Conservation (phyloP, 2,113 vertebrate species). For the Steatornis caripensis region DNA sequence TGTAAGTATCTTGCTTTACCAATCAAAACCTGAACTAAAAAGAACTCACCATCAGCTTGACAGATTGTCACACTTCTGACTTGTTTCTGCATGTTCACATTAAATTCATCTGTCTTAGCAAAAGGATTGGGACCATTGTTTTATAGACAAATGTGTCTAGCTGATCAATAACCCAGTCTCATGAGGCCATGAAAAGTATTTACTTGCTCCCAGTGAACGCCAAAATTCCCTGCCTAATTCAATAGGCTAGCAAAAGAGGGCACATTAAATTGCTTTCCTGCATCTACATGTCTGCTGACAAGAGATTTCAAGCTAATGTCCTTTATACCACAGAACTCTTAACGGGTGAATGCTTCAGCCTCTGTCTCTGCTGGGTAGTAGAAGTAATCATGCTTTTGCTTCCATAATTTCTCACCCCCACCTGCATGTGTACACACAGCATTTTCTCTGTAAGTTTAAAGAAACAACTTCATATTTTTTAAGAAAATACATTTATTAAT, state of each 20-base stretch:
- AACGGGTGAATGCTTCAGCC: slow-evolving; percentile 2
- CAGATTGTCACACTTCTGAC: background rate
- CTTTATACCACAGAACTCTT: background rate
- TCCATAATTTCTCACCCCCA: background rate
- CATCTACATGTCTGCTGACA: background rate
- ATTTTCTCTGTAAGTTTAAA: background rate
- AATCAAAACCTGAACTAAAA: background rate
- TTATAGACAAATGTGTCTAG: background rate
- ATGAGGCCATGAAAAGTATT: slow-evolving; percentile 2
- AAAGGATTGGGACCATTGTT: background rate
- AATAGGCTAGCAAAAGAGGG: slow-evolving; percentile 5
- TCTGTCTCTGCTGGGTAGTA: background rate
- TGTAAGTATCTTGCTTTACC: background rate
- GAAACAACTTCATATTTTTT: background rate
- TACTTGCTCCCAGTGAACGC: background rate
- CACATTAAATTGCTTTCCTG: slow-evolving; percentile 20
- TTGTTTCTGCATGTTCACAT: background rate
- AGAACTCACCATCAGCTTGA: background rate
- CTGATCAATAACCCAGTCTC: background rate
- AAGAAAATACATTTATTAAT: background rate
- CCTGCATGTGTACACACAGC: background rate
- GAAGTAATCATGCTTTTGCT: background rate
- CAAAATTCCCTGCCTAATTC: slow-evolving; percentile 22
- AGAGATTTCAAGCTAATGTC: slow-evolving; percentile 26
- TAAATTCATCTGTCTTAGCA: background rate